phyloP scores from a whole-genome alignment of 2,797 vertebrate species.

The Pteropus rufus region DNA sequence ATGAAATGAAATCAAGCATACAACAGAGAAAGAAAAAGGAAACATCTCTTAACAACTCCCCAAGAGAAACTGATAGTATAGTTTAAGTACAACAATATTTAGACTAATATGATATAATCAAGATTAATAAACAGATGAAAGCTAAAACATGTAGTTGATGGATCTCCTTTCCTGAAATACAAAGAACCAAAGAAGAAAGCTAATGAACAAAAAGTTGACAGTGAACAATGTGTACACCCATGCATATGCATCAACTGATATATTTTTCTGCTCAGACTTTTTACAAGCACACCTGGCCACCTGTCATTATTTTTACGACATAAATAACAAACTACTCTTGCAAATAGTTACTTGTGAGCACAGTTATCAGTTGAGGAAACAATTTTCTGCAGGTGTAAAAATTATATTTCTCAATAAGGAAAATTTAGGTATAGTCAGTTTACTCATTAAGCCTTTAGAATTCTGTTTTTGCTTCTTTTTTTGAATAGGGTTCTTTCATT shows the following conservation, averaged over 20 bases:
- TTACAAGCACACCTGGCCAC: slow-evolving; percentile 71
- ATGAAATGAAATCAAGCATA: slow-evolving; percentile 27
- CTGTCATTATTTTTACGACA: slow-evolving; percentile 71
- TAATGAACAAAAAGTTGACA: not conserved
- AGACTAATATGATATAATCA: not conserved
- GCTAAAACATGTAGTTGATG: not conserved
- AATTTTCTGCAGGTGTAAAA: slow-evolving; percentile 79
- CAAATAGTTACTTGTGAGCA: slow-evolving; percentile 67
- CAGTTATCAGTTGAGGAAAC: slow-evolving; percentile 62
- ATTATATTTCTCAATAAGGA: slow-evolving; percentile 73
- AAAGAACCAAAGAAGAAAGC: not conserved
- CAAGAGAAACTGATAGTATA: not conserved
- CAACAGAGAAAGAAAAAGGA: not conserved
- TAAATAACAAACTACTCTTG: slow-evolving; percentile 65
- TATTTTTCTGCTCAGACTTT: slow-evolving; percentile 55
- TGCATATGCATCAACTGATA: slow-evolving; percentile 46
- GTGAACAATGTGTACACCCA: not conserved
- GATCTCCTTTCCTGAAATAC: not conserved
- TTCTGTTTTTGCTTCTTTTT: slow-evolving; percentile 58
- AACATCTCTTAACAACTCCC: not conserved
- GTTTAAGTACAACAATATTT: not conserved
- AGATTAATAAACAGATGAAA: slow-evolving; percentile 11
- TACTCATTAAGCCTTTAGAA: slow-evolving; percentile 74
- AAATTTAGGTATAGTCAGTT: slow-evolving; percentile 64
- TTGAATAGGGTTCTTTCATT: slow-evolving; percentile 58